These are phyloP conservation scores for Micrasema longulum DNA, from an alignment of 1,140 invertebrate genomes.

Conservation along the genomic window DNA sequence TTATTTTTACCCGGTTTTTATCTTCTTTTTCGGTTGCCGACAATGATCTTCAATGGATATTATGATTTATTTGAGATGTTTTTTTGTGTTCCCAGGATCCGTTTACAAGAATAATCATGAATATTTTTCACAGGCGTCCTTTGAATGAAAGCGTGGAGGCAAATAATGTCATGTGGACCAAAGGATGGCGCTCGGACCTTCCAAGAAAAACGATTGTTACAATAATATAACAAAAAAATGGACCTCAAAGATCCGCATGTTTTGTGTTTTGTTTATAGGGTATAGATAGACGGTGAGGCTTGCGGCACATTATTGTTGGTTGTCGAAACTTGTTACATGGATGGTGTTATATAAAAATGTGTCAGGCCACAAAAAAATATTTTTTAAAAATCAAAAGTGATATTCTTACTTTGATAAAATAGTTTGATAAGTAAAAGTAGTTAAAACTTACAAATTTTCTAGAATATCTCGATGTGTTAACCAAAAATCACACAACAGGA, in stretches of 20 bases:
- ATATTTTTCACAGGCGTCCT: background rate
- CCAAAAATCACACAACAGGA: no score
- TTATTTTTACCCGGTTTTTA: no score
- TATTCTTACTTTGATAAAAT: no score
- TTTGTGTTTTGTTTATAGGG: background rate
- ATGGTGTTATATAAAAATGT: no score
- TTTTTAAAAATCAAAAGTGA: no score
- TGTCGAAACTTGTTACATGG: no score
- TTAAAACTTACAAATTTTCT: no score
- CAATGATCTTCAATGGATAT: background rate
- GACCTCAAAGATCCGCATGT: background rate
- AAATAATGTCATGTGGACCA: background rate
- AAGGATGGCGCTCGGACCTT: constrained; percentile 17
- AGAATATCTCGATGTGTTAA: no score
- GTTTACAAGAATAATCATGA: constrained; percentile 23
- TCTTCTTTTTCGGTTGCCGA: background rate
- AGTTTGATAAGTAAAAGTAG: no score
- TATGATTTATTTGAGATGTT: constrained; percentile 16
- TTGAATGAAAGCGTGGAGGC: constrained; percentile 7
- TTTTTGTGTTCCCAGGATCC: background rate
- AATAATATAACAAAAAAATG: constrained; percentile 14
- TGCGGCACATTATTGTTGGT: background rate
- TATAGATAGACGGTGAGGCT: background rate
- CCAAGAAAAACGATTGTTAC: constrained; percentile 7
- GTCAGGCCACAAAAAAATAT: no score